phyloP scores from a whole-genome alignment of 1,140 invertebrate genomes.

The Macrocentrus cingulum region DNA sequence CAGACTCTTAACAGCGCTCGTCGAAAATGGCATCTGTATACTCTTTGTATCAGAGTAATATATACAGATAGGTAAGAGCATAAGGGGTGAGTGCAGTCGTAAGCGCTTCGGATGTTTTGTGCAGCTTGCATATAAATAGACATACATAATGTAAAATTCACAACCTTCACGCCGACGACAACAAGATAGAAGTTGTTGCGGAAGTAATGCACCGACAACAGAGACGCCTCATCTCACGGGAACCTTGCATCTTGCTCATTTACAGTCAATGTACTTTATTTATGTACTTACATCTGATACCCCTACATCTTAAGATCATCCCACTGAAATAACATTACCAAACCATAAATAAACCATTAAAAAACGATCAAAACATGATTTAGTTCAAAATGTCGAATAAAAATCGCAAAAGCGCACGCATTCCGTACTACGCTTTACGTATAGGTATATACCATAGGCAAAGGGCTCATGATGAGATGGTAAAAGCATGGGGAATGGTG shows the following conservation, averaged over 20 bases:
- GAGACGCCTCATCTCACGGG: slow-evolving; percentile 6
- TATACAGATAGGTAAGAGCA: not conserved
- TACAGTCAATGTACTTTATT: too few species aligned
- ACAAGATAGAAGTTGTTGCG: not conserved
- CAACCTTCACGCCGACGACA: not conserved
- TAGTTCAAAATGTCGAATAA: too few species aligned
- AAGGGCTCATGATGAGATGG: slow-evolving; percentile 9
- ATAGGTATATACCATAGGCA: not conserved
- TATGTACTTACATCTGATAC: too few species aligned
- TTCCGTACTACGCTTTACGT: not conserved
- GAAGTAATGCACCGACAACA: slow-evolving; percentile 6
- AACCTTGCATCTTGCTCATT: slow-evolving; percentile 9
- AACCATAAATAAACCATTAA: too few species aligned
- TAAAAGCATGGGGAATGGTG: slow-evolving; percentile 45
- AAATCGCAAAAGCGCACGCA: too few species aligned
- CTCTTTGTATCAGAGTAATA: slow-evolving; percentile 4
- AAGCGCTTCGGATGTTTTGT: not conserved
- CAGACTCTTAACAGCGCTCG: slow-evolving; percentile 28
- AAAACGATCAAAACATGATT: too few species aligned
- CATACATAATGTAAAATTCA: slow-evolving; percentile 20
- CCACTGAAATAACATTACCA: too few species aligned
- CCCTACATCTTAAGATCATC: too few species aligned
- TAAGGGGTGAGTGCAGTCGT: not conserved
- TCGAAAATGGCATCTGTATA: slow-evolving; percentile 1
- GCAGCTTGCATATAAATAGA: slow-evolving; percentile 19